phyloP scores from a whole-genome alignment of 2,113 vertebrate species.

The Brachyistius frenatus region DNA sequence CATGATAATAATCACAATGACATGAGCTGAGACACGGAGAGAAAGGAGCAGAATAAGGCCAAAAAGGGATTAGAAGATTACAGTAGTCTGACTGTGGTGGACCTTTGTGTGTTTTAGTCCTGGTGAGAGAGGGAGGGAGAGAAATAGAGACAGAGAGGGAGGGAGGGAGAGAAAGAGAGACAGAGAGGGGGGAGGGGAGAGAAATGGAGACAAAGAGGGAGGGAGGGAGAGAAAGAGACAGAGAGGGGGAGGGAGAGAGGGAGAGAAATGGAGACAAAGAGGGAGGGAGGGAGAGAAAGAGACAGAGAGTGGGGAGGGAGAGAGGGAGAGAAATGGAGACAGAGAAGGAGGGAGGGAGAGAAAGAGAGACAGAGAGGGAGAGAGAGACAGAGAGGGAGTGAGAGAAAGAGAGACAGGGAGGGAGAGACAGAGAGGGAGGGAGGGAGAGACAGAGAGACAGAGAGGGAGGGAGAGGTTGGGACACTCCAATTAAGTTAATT shows the following conservation, averaged over 20 bases:
- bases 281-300: neutral
- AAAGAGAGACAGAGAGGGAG: neutral
- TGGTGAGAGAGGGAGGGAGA: neutral
- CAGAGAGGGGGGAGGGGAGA: constrained; percentile 10
- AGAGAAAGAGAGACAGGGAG: neutral
- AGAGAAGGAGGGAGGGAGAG: neutral
- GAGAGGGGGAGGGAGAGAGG: neutral
- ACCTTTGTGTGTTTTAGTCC: constrained; percentile 46
- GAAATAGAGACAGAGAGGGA: neutral
- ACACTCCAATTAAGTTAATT: constrained; percentile 65
- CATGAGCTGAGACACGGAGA: constrained; percentile 33
- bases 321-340: neutral
- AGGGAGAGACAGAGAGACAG: no score
- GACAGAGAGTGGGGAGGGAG: neutral
- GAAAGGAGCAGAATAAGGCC: constrained; percentile 72
- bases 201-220: no score
- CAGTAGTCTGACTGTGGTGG: constrained; percentile 46
- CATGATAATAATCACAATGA: constrained; percentile 68
- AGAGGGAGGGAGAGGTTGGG: constrained; percentile 4
- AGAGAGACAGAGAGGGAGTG: neutral
- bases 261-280: no score
- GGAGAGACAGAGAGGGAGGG: neutral
- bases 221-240: no score
- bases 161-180: neutral
- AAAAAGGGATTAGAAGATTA: constrained; percentile 70